Conservation (phyloP, 2,113 vertebrate species). For the Hydropotes inermis region DNA sequence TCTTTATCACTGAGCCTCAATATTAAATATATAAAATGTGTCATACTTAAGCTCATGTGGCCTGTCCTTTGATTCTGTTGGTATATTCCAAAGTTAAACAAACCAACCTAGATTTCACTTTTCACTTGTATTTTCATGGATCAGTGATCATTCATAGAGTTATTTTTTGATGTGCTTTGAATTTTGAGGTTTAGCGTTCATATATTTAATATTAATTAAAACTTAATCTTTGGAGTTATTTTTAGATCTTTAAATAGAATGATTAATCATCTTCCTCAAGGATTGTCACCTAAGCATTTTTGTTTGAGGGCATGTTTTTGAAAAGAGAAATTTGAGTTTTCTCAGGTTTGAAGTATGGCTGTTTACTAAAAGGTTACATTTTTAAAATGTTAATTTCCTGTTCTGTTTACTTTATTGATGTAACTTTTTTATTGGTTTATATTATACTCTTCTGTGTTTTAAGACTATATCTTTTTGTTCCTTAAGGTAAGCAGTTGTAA, state of each 20-base stretch:
- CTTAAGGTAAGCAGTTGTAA: neutral
- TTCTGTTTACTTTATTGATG: neutral
- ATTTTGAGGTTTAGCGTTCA: constrained; percentile 20
- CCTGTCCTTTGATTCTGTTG: neutral
- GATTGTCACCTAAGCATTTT: neutral
- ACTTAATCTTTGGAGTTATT: neutral
- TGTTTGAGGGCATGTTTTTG: neutral
- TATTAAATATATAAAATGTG: neutral
- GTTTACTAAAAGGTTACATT: neutral
- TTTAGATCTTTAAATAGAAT: constrained; percentile 22
- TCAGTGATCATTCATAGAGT: neutral
- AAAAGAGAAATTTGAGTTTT: constrained; percentile 27
- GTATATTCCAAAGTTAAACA: neutral
- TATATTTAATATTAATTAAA: constrained; percentile 3
- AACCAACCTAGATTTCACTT: neutral
- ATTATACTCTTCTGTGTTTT: neutral
- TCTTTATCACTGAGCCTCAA: neutral
- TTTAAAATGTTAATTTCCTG: neutral
- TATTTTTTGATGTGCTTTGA: neutral
- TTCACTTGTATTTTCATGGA: neutral
- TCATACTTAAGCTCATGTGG: neutral
- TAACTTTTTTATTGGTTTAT: neutral
- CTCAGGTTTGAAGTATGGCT: neutral
- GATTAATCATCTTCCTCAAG: neutral
- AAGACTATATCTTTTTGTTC: neutral